Evolutionary conservation across 2,888 invertebrate species (phyloP).

Genomic region (Nomada hirtipes): DNA sequence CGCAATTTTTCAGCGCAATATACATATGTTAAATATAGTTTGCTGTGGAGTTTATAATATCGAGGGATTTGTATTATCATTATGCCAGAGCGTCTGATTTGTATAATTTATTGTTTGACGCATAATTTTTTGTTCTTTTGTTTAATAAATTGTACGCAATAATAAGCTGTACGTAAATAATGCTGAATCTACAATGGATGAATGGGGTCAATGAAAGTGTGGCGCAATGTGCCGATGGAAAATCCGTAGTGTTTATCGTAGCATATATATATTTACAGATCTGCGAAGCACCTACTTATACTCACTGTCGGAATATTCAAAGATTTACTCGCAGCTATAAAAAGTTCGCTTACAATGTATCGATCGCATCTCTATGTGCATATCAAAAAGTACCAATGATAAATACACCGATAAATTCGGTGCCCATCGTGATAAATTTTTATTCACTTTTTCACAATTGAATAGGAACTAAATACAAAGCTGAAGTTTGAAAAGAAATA

Average conservation of each 20-base stretch:
- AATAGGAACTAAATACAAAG: background rate
- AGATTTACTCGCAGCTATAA: conserved; percentile 8
- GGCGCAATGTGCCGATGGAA: conserved; percentile 14
- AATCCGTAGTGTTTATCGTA: background rate
- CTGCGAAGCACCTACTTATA: background rate
- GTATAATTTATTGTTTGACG: background rate
- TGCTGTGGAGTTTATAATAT: background rate
- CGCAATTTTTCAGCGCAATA: background rate
- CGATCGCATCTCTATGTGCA: background rate
- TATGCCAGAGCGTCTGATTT: too few relatives aligned
- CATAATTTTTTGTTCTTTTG: background rate
- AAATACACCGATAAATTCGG: background rate
- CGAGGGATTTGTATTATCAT: too few relatives aligned
- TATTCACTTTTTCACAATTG: background rate
- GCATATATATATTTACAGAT: conserved; percentile 11
- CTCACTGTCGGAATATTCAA: background rate
- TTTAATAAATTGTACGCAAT: background rate
- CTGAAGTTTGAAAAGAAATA: background rate
- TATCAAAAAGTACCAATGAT: background rate
- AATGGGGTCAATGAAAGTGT: conserved; percentile 25
- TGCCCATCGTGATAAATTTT: background rate
- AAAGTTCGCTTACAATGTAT: conserved; percentile 8
- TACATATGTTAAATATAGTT: background rate
- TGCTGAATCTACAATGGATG: background rate
- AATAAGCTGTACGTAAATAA: background rate